These are phyloP conservation scores for Columba janthina DNA, from an alignment of 2,113 vertebrate genomes.

Conservation along the genomic window DNA sequence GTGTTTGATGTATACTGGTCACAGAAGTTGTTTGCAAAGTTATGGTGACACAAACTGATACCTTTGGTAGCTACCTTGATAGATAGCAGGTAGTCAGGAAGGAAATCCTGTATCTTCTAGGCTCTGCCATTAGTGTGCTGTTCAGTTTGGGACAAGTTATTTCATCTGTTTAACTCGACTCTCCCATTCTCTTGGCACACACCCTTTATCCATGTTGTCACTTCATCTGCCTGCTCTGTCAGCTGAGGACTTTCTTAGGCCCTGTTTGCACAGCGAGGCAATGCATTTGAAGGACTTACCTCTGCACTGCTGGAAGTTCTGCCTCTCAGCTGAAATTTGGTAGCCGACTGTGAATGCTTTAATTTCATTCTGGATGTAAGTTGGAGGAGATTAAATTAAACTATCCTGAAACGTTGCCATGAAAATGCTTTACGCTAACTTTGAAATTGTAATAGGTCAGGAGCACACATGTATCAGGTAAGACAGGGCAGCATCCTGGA, in stretches of 20 bases:
- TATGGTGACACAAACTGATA: neutral
- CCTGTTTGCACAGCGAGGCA: neutral
- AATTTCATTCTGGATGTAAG: neutral
- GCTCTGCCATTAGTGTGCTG: neutral
- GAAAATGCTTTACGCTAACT: neutral
- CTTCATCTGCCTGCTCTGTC: neutral
- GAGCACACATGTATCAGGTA: neutral
- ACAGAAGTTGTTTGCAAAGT: neutral
- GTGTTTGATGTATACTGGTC: neutral
- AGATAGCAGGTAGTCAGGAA: neutral
- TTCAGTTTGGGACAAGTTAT: neutral
- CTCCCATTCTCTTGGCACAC: neutral
- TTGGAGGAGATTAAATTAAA: neutral
- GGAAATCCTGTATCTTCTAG: neutral
- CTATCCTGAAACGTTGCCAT: neutral
- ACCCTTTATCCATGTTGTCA: neutral
- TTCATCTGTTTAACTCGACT: neutral
- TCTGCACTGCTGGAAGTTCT: neutral
- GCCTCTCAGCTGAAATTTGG: neutral
- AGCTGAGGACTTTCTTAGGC: neutral
- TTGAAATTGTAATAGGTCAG: neutral
- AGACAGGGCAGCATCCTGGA: neutral
- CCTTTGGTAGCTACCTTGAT: neutral
- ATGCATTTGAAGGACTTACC: neutral
- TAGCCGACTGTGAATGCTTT: neutral